Evolutionary conservation across 2,113 vertebrate genomes (phyloP).

Genomic region (Turdus rufiventris): DNA sequence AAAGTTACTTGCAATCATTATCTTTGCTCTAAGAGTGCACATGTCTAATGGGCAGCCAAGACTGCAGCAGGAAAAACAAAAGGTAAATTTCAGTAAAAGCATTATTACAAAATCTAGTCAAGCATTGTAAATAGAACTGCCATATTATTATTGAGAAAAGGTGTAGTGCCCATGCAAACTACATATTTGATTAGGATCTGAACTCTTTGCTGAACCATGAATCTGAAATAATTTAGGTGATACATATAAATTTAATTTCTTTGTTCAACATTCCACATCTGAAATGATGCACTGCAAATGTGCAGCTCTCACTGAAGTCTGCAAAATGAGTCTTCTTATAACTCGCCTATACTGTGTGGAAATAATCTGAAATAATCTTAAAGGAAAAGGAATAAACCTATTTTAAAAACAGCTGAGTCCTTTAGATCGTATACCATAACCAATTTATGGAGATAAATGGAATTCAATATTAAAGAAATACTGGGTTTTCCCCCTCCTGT

Average conservation of each 20-base stretch:
- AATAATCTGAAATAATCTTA: slow-evolving; percentile 77
- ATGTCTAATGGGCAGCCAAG: not conserved
- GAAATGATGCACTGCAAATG: slow-evolving; percentile 69
- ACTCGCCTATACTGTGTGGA: slow-evolving; percentile 70
- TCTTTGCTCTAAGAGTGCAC: not conserved
- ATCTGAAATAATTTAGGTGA: slow-evolving; percentile 80
- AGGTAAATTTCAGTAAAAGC: slow-evolving; percentile 61
- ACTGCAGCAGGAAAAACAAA: slow-evolving; percentile 28
- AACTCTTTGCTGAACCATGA: slow-evolving; percentile 79
- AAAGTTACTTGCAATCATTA: not conserved
- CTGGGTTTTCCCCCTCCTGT: slow-evolving; percentile 44
- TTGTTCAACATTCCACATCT: slow-evolving; percentile 76
- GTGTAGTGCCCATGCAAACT: slow-evolving; percentile 72
- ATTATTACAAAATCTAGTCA: slow-evolving; percentile 64
- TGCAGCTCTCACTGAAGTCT: slow-evolving; percentile 58
- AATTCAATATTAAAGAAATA: slow-evolving; percentile 78
- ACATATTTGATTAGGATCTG: slow-evolving; percentile 79
- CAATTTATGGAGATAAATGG: slow-evolving; percentile 79
- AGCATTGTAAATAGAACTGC: slow-evolving; percentile 73
- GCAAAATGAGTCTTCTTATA: slow-evolving; percentile 75
- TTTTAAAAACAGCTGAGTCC: slow-evolving; percentile 80
- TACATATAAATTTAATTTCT: slow-evolving; percentile 83
- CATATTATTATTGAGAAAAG: slow-evolving; percentile 70
- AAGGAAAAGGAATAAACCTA: slow-evolving; percentile 75
- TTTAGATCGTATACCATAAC: slow-evolving; percentile 77